A percentile compares a stretch with the other conserved stretches of the same genome.
These are phyloP conservation scores for Coregonus sp. DNA, from an alignment of 2,797 vertebrate genomes.

Conservation along the genomic window DNA sequence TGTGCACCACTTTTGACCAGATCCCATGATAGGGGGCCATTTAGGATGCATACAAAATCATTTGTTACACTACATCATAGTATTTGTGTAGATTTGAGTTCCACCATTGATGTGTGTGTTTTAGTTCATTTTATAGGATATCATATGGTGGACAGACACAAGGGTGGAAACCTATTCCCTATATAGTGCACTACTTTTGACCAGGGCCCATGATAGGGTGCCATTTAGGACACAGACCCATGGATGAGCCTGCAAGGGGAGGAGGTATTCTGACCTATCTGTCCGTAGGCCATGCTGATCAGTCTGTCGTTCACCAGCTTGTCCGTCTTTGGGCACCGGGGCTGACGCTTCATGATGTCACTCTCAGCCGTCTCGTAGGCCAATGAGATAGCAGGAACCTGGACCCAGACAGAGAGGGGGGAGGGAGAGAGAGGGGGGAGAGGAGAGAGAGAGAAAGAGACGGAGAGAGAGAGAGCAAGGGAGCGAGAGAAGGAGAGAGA, in stretches of 20 bases:
- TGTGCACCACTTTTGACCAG: background rate
- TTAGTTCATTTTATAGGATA: no score
- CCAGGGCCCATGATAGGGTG: background rate
- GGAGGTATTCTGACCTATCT: constrained; percentile 79
- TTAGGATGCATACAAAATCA: no score
- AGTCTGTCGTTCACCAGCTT: constrained; percentile 93
- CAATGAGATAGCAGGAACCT: constrained; percentile 93
- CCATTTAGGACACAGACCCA: background rate
- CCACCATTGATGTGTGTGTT: no score
- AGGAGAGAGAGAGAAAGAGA: constrained; percentile 21
- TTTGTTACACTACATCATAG: no score
- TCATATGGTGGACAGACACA: no score
- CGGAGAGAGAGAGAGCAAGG: background rate
- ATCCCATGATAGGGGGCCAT: no score
- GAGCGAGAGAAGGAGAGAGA: constrained; percentile 10
- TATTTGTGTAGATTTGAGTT: no score
- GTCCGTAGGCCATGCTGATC: constrained; percentile 95
- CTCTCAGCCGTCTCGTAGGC: constrained; percentile 93
- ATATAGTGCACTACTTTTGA: background rate
- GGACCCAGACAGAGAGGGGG: constrained; percentile 16
- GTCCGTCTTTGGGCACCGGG: constrained; percentile 84
- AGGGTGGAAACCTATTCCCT: no score
- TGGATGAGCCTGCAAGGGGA: background rate
- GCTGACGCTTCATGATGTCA: constrained; percentile 96
- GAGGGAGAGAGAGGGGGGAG: constrained; percentile 27